These are phyloP conservation scores for Lates japonicus DNA, from an alignment of 2,797 vertebrate species.

Conservation along the genomic window DNA sequence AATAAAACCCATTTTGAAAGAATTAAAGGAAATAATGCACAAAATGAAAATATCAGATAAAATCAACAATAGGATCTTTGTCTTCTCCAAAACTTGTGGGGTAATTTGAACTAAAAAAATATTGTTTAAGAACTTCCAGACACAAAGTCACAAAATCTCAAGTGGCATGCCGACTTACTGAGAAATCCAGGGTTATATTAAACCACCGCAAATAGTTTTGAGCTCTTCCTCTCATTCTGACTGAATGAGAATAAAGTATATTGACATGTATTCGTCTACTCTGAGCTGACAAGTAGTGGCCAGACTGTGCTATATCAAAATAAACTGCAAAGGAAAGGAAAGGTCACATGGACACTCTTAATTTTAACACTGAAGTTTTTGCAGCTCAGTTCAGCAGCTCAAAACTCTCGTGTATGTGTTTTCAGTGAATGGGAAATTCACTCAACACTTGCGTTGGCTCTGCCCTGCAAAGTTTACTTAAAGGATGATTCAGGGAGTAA, in stretches of 20 bases:
- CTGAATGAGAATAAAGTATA: not conserved
- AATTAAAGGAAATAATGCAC: not conserved
- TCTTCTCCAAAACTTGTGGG: not conserved
- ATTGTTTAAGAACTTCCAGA: not conserved
- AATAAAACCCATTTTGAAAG: not conserved
- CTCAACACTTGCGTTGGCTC: slow-evolving; percentile 5
- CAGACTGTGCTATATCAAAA: not conserved
- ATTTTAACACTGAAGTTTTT: no score
- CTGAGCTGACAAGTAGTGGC: not conserved
- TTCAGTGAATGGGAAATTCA: slow-evolving; percentile 16
- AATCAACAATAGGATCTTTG: not conserved
- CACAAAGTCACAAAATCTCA: not conserved
- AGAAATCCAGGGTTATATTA: not conserved
- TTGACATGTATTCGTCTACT: not conserved
- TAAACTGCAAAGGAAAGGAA: not conserved
- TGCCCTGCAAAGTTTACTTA: slow-evolving; percentile 14
- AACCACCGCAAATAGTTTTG: not conserved
- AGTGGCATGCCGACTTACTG: not conserved
- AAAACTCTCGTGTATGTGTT: not conserved
- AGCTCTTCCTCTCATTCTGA: not conserved
- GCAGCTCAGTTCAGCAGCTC: no score
- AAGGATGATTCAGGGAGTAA: slow-evolving; percentile 4
- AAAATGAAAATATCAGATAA: not conserved
- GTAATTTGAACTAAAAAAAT: not conserved
- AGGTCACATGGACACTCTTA: no score